Conservation (phyloP, 1,140 invertebrate species). For the Planococcus citri region DNA sequence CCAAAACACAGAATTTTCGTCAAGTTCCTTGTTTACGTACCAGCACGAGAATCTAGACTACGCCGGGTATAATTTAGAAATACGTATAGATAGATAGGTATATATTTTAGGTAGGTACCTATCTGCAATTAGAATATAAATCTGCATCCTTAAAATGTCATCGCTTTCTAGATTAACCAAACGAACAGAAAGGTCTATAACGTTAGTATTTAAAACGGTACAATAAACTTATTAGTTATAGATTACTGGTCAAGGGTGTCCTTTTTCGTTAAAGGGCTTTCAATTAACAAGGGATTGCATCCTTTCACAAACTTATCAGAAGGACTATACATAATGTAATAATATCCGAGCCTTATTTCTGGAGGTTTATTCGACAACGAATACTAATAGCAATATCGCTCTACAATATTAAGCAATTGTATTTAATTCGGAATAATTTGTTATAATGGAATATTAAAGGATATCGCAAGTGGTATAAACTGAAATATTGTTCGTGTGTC, state of each 20-base stretch:
- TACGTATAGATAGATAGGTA: too few relatives aligned
- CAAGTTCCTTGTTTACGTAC: too few relatives aligned
- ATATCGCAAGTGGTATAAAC: not conserved
- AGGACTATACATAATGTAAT: conserved; percentile 7
- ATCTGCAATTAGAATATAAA: not conserved
- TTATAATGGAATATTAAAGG: conserved; percentile 4
- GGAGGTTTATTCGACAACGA: conserved; percentile 6
- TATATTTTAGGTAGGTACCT: too few relatives aligned
- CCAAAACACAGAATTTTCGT: too few relatives aligned
- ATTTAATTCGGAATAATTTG: not conserved
- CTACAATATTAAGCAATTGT: conserved; percentile 4
- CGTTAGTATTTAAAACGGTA: not conserved
- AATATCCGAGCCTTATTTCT: not conserved
- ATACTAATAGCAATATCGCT: not conserved
- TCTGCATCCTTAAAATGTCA: not conserved
- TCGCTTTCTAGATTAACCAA: not conserved
- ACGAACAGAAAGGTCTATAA: not conserved
- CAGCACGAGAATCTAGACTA: too few relatives aligned
- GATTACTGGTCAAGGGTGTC: conserved; percentile 5
- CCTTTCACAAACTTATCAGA: not conserved
- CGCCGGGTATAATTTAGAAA: too few relatives aligned
- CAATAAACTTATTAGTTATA: conserved; percentile 8
- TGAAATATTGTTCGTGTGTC: not conserved
- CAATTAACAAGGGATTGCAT: conserved; percentile 1
- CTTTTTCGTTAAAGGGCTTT: conserved; percentile 6